Conservation (phyloP, 2,888 invertebrate species). For the Chrysomela aeneicollis region DNA sequence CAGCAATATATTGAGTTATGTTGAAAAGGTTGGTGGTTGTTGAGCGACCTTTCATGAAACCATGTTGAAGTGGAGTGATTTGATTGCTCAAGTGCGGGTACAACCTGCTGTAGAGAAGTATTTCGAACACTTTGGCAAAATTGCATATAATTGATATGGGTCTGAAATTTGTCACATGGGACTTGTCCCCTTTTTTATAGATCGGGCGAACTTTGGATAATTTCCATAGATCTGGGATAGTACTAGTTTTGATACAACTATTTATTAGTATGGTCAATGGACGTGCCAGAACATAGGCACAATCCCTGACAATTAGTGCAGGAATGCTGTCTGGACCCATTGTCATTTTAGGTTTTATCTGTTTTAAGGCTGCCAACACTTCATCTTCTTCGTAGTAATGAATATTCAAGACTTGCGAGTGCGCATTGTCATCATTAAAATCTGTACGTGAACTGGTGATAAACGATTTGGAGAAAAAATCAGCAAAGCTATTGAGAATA, state of each 20-base stretch:
- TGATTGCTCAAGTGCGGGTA: neutral
- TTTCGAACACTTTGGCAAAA: constrained; percentile 8
- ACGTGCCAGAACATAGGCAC: neutral
- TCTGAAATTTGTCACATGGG: neutral
- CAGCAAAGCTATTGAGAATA: neutral
- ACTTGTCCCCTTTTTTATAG: neutral
- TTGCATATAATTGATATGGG: constrained; percentile 3
- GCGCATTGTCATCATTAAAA: no score
- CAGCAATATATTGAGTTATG: no score
- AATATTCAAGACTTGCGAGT: no score
- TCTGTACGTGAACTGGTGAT: neutral
- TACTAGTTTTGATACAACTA: no score
- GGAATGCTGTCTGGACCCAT: neutral
- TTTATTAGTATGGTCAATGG: neutral
- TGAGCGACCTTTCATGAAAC: no score
- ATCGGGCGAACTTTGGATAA: neutral
- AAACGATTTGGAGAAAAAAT: neutral
- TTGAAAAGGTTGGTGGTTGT: no score
- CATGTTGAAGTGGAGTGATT: no score
- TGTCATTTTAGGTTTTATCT: neutral
- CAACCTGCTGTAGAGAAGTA: neutral
- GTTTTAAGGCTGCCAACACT: neutral
- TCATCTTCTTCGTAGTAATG: no score
- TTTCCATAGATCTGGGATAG: neutral
- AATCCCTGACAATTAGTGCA: neutral